These are phyloP conservation scores for Aleiodes alternator DNA, from an alignment of 2,888 invertebrate species.

Conservation along the genomic window DNA sequence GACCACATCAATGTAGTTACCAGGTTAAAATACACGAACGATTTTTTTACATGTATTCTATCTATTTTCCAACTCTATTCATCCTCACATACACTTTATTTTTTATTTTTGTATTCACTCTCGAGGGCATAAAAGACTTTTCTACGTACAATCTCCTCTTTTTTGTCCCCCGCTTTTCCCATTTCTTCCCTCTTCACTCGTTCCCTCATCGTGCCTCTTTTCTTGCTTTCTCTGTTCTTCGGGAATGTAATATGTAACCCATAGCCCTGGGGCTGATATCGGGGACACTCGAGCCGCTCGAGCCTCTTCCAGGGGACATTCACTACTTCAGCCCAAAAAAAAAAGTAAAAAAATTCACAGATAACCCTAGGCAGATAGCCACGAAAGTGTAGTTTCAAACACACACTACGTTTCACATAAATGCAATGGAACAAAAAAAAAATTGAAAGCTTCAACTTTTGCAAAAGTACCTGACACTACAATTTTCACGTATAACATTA, in stretches of 20 bases:
- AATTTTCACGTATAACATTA: neutral
- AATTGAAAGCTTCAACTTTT: slow-evolving; percentile 9
- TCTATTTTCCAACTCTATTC: too few relatives aligned
- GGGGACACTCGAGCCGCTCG: slow-evolving; percentile 17
- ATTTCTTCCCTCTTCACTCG: too few relatives aligned
- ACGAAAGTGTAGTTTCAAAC: slow-evolving; percentile 24
- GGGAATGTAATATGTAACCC: slow-evolving; percentile 50
- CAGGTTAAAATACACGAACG: too few relatives aligned
- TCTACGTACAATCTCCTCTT: neutral
- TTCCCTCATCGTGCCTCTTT: neutral
- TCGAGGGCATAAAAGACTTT: slow-evolving; percentile 10
- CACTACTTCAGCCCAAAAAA: slow-evolving; percentile 12
- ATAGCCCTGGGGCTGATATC: slow-evolving; percentile 53
- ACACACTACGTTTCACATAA: slow-evolving; percentile 39
- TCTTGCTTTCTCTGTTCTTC: slow-evolving; percentile 22
- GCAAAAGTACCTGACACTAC: slow-evolving; percentile 2
- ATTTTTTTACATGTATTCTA: too few relatives aligned
- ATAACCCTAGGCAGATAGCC: slow-evolving; percentile 44
- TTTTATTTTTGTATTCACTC: slow-evolving; percentile 30
- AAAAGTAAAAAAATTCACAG: slow-evolving; percentile 21
- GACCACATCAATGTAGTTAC: too few relatives aligned
- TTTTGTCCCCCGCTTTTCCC: too few relatives aligned
- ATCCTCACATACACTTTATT: too few relatives aligned
- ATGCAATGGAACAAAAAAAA: slow-evolving; percentile 9
- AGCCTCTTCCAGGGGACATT: slow-evolving; percentile 38